A percentile compares a stretch with the other conserved stretches of the same genome.
These are phyloP conservation scores for Corythaeola cristata DNA, from an alignment of 2,113 vertebrate genomes.

Conservation along the genomic window DNA sequence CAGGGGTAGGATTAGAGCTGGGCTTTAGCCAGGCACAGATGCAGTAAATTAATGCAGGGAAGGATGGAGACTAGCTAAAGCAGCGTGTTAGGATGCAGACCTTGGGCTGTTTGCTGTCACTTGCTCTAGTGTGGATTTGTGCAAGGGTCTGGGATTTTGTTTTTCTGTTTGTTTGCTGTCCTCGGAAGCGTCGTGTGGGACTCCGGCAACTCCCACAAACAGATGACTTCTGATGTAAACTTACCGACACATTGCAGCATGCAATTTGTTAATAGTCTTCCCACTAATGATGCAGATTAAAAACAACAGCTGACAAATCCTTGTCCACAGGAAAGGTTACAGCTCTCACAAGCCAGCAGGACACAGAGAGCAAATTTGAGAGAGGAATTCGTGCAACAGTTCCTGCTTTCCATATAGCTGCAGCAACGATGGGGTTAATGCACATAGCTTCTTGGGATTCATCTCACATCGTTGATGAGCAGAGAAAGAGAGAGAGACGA, in stretches of 20 bases:
- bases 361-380: neutral
- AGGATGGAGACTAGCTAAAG: neutral
- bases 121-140: neutral
- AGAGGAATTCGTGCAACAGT: neutral
- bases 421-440: neutral
- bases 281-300: neutral
- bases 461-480: neutral
- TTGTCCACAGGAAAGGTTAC: neutral
- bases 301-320: neutral
- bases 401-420: neutral
- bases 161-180: neutral
- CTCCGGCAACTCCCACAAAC: neutral
- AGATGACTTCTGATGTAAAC: neutral
- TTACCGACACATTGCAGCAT: neutral
- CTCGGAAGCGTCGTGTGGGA: accelerated
- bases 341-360: neutral
- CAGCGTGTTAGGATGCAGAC: neutral
- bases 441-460: neutral
- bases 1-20: neutral
- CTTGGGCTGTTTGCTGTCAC: neutral
- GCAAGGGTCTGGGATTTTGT: neutral
- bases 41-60: neutral
- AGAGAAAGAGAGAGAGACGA: neutral
- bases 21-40: neutral
- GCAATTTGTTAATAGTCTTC: neutral